Evolutionary conservation across 1,140 invertebrate species (phyloP).

Genomic region (Drosophila bocqueti): DNA sequence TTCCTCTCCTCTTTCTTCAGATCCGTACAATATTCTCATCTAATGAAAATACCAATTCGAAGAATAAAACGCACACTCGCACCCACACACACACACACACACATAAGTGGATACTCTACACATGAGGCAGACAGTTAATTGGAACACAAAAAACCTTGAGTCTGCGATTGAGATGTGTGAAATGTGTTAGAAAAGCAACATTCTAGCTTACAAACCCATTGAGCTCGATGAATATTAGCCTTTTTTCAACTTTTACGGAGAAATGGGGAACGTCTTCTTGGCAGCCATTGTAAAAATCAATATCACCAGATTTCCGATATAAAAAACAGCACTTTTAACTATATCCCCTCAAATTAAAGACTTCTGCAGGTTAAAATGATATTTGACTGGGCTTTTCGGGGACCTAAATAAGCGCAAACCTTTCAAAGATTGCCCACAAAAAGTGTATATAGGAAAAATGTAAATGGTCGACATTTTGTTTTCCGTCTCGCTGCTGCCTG

Average conservation of each 20-base stretch:
- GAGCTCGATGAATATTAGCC: conserved; percentile 1
- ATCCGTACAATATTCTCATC: conserved; percentile 22
- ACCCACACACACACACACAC: conserved; percentile 2
- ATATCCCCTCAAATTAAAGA: background rate
- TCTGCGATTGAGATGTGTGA: background rate
- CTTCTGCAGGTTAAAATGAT: background rate
- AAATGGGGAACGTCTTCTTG: conserved; percentile 26
- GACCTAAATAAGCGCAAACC: conserved; percentile 11
- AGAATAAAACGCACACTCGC: conserved; percentile 43
- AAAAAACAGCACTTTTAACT: conserved; percentile 10
- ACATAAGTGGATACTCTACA: conserved; percentile 35
- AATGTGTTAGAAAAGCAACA: background rate
- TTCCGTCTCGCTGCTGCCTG: conserved; percentile 75
- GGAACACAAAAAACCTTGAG: background rate
- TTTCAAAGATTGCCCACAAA: conserved; percentile 43
- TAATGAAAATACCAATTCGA: conserved; percentile 42
- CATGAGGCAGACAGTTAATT: background rate
- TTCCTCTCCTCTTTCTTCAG: background rate
- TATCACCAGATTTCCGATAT: conserved; percentile 54
- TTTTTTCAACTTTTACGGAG: conserved; percentile 23
- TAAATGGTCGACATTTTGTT: conserved; percentile 82
- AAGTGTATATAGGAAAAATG: conserved; percentile 56
- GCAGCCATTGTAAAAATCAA: conserved; percentile 79
- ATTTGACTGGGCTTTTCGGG: background rate
- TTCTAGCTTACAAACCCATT: background rate